Base-by-base conservation (phyloP, 2,888 invertebrate species). In the Lypha dubia region DNA sequence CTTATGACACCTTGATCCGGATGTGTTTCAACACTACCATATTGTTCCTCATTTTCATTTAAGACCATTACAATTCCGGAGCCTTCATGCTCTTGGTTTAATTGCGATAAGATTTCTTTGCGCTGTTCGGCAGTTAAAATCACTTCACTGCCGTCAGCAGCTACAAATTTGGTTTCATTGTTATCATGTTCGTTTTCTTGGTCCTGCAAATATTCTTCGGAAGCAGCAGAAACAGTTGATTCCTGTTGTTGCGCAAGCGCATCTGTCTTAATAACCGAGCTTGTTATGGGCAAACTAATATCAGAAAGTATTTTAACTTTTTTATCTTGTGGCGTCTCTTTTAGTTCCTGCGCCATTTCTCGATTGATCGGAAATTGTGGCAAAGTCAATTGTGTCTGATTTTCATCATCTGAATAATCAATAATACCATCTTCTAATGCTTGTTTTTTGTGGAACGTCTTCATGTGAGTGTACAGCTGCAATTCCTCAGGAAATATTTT, bases 391-490 rank as follows among this genome's bases (percentile, higher is more conserved):
- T 76, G 73, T 0, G 80, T 81, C 28, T 88, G 81, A 68, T 88
- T 89, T 74, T 91, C 93, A 79, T 94, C 94, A 87, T 93, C 93
- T 0, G 91, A 92, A 85, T 93, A 93, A 82, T 94, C 93, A 86
- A 95, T 94, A 17, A 95, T 94, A 13, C 95, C 95, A 92, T 95
- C 95, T 87, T 93, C 93, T 67, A 93, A 93, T 0, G 95, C 95
- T 86, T 94, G 94, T 73, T 93, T 93, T 89, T 94, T 94, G 89
- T 96, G 96, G 88, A 93, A 92, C 17, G 93, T 92, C 89, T 95
- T 94, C 88, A 96, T 93, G 89, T 96, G 96, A 4, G 94, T 94
- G 91, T 96, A 96, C 46, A 97, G 92, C 89, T 95, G 95, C 28
- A 94, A 93, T 85, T 95, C 94, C 35, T 96, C 93, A 32, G 94